Evolutionary conservation across 2,888 invertebrate genomes (phyloP).

Genomic region (Rhyacophila evoluta): DNA sequence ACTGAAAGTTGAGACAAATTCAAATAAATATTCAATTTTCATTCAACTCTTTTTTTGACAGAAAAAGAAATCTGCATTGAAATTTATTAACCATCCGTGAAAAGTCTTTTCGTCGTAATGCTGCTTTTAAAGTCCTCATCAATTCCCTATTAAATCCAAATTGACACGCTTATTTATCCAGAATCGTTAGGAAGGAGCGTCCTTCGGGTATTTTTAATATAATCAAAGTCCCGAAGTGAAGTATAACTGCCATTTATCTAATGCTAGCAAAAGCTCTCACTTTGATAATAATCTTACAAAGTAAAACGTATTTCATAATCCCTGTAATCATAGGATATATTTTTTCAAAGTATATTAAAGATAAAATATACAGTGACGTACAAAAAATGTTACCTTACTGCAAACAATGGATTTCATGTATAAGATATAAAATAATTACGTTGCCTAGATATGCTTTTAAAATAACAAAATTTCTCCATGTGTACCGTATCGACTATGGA

Average conservation of each 20-base stretch:
- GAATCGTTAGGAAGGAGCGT: constrained; percentile 15
- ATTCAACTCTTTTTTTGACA: not conserved
- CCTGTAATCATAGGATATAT: constrained; percentile 38
- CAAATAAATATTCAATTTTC: no score
- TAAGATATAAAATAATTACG: no score
- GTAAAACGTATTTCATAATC: constrained; percentile 38
- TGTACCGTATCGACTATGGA: no score
- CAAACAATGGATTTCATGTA: no score
- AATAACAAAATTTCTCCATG: no score
- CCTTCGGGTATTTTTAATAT: constrained; percentile 30
- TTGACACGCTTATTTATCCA: constrained; percentile 20
- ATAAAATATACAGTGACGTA: not conserved
- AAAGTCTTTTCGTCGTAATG: not conserved
- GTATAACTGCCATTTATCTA: constrained; percentile 23
- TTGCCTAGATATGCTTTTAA: no score
- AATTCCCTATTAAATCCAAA: constrained; percentile 27
- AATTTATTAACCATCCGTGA: not conserved
- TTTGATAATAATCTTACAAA: constrained; percentile 28
- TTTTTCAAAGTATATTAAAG: constrained; percentile 35
- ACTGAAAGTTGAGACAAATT: no score
- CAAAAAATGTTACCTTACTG: no score
- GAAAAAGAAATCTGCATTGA: not conserved
- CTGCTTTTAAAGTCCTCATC: not conserved
- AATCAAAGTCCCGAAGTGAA: constrained; percentile 27
- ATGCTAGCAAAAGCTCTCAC: constrained; percentile 16